phyloP scores from a whole-genome alignment of 2,797 vertebrate genomes.

The Avahi laniger region DNA sequence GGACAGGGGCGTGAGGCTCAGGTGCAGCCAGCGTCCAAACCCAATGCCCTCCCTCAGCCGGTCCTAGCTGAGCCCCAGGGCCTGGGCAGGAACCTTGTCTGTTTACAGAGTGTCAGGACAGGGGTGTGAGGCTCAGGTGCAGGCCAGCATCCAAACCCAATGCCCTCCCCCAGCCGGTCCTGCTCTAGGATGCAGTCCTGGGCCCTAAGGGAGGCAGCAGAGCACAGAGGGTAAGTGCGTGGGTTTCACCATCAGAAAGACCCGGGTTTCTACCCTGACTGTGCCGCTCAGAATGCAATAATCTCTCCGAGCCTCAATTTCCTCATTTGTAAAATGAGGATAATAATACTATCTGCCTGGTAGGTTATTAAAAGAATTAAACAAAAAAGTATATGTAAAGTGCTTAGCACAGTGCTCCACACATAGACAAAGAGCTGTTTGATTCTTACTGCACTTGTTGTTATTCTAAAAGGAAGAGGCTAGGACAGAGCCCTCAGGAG shows the following conservation, averaged over 20 bases:
- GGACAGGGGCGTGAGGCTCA: neutral
- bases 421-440: neutral
- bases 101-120: conserved; percentile 8
- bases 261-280: neutral
- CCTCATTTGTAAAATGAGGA: conserved; percentile 26
- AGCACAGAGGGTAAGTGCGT: fast-evolving
- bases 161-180: neutral
- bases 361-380: neutral
- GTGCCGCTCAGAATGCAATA: neutral
- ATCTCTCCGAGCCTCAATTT: neutral
- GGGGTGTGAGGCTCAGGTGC: neutral
- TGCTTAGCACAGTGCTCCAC: neutral
- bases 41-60: neutral
- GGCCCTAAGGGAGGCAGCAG: neutral
- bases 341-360: neutral
- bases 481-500: neutral
- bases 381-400: neutral
- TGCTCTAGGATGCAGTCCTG: neutral
- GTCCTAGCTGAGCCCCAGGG: too few species aligned
- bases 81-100: neutral
- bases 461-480: neutral
- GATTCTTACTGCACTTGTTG: neutral
- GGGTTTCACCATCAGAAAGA: neutral
- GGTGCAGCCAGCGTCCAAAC: neutral
- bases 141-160: neutral